These are phyloP conservation scores for Willisornis vidua DNA, from an alignment of 2,113 vertebrate species.

Conservation along the genomic window DNA sequence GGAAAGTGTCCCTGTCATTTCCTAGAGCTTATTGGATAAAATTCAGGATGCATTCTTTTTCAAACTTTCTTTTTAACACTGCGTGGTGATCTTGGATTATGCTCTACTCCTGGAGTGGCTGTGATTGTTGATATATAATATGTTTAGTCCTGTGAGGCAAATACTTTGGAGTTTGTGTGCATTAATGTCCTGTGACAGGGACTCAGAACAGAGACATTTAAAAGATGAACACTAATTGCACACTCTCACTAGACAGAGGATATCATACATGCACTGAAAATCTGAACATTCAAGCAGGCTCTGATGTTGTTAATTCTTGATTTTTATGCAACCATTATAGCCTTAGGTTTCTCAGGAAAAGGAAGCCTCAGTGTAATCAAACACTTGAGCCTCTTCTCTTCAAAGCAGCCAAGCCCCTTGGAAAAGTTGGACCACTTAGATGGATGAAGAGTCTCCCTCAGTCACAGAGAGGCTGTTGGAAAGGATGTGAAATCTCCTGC, in stretches of 20 bases:
- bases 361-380: not conserved
- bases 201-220: not conserved
- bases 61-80: not conserved
- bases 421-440: not conserved
- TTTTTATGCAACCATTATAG: not conserved
- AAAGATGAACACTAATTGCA: not conserved
- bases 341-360: not conserved
- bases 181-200: not conserved
- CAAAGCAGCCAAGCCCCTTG: not conserved
- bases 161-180: not conserved
- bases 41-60: not conserved
- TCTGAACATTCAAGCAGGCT: not conserved
- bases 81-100: fast-evolving
- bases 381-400: not conserved
- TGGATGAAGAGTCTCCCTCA: not conserved
- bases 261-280: not conserved
- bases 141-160: not conserved
- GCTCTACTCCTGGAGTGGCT: not conserved
- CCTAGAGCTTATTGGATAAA: not conserved
- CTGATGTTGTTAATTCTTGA: not conserved
- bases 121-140: not conserved
- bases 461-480: not conserved
- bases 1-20: not conserved
- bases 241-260: not conserved
- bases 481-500: not conserved